Percentiles rank a stretch among this genome's conserved stretches.
Conservation (phyloP, 2,113 vertebrate species). For the Harpagus bidentatus region DNA sequence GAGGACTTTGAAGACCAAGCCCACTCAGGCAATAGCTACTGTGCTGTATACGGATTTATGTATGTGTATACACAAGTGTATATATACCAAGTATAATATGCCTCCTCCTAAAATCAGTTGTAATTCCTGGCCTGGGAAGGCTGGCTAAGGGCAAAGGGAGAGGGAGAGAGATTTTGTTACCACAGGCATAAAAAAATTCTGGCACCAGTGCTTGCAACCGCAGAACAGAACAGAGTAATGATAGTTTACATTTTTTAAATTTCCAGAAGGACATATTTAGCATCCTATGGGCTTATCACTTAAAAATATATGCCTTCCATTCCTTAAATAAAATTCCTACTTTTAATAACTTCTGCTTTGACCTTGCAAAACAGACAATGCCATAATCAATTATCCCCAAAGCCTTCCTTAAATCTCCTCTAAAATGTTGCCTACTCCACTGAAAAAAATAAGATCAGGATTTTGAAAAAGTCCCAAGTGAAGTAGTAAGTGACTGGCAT, state of each 20-base stretch:
- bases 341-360: constrained; percentile 51
- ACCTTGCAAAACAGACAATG: constrained; percentile 16
- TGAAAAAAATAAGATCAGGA: not conserved
- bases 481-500: not conserved
- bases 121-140: not conserved
- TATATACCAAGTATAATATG: not conserved
- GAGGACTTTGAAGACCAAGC: not conserved
- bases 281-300: constrained; percentile 37
- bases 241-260: constrained; percentile 55
- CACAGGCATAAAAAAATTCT: constrained; percentile 29
- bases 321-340: constrained; percentile 32
- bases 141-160: constrained; percentile 28
- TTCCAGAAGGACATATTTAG: constrained; percentile 42
- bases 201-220: not conserved
- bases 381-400: not conserved
- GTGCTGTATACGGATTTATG: not conserved
- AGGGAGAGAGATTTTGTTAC: constrained; percentile 53
- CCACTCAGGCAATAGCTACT: not conserved
- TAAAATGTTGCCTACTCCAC: not conserved
- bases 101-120: not conserved
- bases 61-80: not conserved
- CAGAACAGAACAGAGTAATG: constrained; percentile 12
- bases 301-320: constrained; percentile 36
- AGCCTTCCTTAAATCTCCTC: not conserved
- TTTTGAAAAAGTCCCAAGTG: not conserved